These are phyloP conservation scores for Brachionus koreanus DNA, from an alignment of 1,140 invertebrate genomes.

Conservation along the genomic window DNA sequence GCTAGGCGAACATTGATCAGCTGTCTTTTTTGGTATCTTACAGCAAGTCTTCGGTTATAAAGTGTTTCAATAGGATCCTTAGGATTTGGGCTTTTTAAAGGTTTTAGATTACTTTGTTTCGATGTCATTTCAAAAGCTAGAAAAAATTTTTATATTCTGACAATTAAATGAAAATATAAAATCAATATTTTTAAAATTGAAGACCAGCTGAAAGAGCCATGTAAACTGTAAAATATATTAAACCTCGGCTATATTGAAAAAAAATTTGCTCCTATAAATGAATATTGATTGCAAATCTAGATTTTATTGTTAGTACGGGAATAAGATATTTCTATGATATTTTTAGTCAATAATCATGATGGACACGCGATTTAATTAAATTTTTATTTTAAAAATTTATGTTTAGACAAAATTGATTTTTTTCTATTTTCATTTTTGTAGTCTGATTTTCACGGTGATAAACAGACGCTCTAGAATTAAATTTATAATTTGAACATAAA, in stretches of 20 bases:
- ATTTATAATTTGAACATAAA: too few species aligned
- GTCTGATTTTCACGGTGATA: background rate
- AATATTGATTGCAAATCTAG: background rate
- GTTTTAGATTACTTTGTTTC: background rate
- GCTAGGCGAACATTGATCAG: background rate
- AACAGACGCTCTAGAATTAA: background rate
- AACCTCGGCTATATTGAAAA: background rate
- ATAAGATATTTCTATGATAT: background rate
- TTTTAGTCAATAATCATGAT: background rate
- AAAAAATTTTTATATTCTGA: background rate
- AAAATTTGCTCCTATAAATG: background rate
- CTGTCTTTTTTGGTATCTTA: background rate
- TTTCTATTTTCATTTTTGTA: background rate
- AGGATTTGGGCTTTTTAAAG: background rate
- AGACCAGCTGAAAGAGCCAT: background rate
- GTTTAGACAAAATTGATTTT: conserved; percentile 18
- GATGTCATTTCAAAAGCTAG: background rate
- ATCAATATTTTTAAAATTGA: background rate
- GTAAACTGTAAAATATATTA: too few species aligned
- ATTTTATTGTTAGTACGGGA: background rate
- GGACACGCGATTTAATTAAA: background rate
- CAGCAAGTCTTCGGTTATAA: background rate
- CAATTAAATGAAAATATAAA: conserved; percentile 23
- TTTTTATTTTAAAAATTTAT: conserved; percentile 32
- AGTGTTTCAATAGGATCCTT: background rate